Percentiles rank a stretch among this genome's conserved stretches.
Evolutionary conservation across 1,140 invertebrate species (phyloP).

Genomic region (Rhopalosiphum maidis): DNA sequence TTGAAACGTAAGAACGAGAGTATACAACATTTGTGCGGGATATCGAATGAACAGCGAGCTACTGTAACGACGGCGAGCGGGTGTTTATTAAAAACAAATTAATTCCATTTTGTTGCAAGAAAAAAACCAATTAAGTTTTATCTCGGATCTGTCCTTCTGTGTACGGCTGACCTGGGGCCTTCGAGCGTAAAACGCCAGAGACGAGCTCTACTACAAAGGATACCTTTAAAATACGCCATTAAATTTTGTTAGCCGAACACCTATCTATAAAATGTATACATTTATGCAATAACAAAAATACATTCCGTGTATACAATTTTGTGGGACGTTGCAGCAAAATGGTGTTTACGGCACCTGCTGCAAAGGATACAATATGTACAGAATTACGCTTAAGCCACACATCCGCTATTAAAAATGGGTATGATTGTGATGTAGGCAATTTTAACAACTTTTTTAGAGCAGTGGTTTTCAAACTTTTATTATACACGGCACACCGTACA

Average conservation of each 20-base stretch:
- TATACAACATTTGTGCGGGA: not conserved
- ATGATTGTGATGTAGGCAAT: not conserved
- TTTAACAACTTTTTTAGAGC: not conserved
- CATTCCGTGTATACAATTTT: no score
- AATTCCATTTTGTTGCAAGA: not conserved
- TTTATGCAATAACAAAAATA: not conserved
- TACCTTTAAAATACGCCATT: not conserved
- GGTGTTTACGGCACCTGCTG: not conserved
- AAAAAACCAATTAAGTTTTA: conserved; percentile 46
- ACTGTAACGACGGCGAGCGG: not conserved
- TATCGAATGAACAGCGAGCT: not conserved
- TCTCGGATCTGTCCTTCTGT: not conserved
- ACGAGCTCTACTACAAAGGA: not conserved
- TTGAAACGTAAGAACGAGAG: not conserved
- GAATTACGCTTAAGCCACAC: not conserved
- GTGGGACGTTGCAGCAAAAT: not conserved
- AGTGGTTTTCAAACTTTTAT: no score
- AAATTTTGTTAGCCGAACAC: not conserved
- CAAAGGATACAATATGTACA: not conserved
- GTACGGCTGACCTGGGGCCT: not conserved
- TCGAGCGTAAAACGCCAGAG: not conserved
- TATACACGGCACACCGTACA: no score
- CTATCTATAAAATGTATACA: not conserved
- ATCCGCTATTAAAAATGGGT: not conserved
- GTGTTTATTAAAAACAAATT: conserved; percentile 48